phyloP scores from a whole-genome alignment of 2,888 invertebrate genomes.

The Adela reaumurella region DNA sequence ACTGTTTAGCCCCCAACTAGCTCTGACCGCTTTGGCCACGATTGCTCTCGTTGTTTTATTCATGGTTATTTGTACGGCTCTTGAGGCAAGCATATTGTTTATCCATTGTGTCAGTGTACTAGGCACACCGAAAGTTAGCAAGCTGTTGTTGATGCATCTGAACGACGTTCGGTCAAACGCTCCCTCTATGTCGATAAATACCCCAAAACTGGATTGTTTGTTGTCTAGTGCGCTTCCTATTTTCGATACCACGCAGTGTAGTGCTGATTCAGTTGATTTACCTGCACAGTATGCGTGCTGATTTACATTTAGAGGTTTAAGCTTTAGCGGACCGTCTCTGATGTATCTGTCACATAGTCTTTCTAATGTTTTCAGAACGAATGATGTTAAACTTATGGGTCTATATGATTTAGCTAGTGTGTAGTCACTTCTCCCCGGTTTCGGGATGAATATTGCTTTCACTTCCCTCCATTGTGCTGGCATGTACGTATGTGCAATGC shows the following conservation, averaged over 20 bases:
- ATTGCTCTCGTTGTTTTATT: not conserved
- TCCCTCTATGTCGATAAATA: not conserved
- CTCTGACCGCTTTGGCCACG: not conserved
- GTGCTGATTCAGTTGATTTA: slow-evolving; percentile 7
- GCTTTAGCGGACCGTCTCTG: slow-evolving; percentile 3
- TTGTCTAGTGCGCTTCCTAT: not conserved
- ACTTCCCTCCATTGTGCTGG: slow-evolving; percentile 2
- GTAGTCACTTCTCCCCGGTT: slow-evolving; percentile 10
- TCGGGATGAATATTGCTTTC: slow-evolving; percentile 10
- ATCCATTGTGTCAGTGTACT: not conserved
- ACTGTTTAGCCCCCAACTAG: no score
- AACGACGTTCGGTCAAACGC: not conserved
- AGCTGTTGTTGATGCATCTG: not conserved
- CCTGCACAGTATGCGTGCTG: slow-evolving; percentile 13
- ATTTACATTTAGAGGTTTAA: slow-evolving; percentile 3
- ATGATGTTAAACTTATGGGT: slow-evolving; percentile 14
- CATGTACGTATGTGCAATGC: not conserved
- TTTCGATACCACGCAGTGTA: not conserved
- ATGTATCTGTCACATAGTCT: slow-evolving; percentile 13
- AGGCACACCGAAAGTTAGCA: not conserved
- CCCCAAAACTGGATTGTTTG: not conserved
- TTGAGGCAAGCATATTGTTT: not conserved
- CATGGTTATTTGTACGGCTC: not conserved
- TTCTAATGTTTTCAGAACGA: slow-evolving; percentile 13
- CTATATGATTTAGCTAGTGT: slow-evolving; percentile 8